Conservation (phyloP, 2,113 vertebrate species). For the Aegypius monachus region DNA sequence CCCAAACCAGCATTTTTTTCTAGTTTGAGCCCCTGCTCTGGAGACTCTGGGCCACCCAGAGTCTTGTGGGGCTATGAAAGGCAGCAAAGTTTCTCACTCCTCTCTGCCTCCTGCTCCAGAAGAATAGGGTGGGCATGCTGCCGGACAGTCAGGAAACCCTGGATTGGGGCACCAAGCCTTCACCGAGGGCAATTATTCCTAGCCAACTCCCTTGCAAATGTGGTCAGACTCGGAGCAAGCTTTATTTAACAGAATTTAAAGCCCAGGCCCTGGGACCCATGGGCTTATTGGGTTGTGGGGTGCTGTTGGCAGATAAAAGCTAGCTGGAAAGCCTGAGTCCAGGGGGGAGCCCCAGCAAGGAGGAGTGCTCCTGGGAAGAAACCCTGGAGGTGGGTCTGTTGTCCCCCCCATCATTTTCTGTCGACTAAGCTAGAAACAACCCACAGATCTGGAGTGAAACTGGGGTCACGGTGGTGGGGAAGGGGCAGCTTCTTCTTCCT, state of each 20-base stretch:
- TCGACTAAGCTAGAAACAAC: neutral
- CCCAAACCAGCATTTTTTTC: neutral
- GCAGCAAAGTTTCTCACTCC: fast-evolving
- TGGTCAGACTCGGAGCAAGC: neutral
- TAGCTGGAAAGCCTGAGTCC: neutral
- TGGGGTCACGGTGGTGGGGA: neutral
- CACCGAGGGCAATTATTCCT: neutral
- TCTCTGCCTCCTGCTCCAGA: neutral
- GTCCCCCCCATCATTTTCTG: neutral
- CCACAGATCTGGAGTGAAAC: neutral
- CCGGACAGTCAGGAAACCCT: neutral
- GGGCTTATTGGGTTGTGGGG: neutral
- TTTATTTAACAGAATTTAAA: neutral
- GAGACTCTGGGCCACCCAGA: neutral
- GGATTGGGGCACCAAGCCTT: neutral
- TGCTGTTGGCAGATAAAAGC: neutral
- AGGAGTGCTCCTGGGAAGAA: neutral
- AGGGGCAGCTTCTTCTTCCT: neutral
- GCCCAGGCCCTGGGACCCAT: neutral
- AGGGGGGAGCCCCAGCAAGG: neutral
- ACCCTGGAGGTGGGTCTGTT: neutral
- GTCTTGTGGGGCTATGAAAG: neutral
- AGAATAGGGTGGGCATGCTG: neutral
- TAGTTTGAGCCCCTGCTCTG: neutral
- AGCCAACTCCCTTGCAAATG: neutral